Percentiles rank a stretch among this genome's conserved stretches.
Conservation (phyloP, 2,888 invertebrate species). For the Slavum lentiscoides region DNA sequence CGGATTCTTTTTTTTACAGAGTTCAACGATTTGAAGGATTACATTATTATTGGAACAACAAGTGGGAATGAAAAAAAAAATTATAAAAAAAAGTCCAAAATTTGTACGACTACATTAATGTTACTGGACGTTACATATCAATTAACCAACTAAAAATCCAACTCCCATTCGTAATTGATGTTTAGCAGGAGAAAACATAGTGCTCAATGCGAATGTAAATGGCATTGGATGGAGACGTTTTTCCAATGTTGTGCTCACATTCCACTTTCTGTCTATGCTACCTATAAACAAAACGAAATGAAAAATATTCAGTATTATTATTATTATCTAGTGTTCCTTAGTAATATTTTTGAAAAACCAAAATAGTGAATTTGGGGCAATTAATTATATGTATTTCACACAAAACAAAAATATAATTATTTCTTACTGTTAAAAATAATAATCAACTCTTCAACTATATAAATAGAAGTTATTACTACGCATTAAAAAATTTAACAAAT, state of each 20-base stretch:
- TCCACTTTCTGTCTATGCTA: conserved; percentile 90
- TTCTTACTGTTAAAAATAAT: no score
- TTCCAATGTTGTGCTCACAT: conserved; percentile 89
- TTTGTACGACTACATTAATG: conserved; percentile 36
- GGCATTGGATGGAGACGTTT: conserved; percentile 92
- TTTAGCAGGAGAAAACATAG: conserved; percentile 89
- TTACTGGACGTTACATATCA: conserved; percentile 22
- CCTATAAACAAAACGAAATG: conserved; percentile 65
- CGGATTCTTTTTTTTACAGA: background rate
- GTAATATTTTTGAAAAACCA: no score
- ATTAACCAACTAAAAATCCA: conserved; percentile 89
- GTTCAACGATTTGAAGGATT: background rate
- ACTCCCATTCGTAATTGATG: conserved; percentile 91
- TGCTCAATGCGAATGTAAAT: conserved; percentile 90
- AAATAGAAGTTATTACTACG: no score
- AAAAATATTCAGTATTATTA: background rate
- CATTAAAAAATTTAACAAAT: no score
- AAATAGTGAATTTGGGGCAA: no score
- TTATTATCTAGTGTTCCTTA: background rate
- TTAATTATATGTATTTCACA: no score
- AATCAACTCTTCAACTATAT: no score
- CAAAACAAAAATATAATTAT: no score
- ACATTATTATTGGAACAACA: conserved; percentile 11
- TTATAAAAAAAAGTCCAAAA: conserved; percentile 22
- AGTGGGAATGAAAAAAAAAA: conserved; percentile 34